Evolutionary conservation across 2,888 invertebrate genomes (phyloP), one percentile per base, ranked within the genome.

Genomic region (Latrodectus elegans): DNA sequence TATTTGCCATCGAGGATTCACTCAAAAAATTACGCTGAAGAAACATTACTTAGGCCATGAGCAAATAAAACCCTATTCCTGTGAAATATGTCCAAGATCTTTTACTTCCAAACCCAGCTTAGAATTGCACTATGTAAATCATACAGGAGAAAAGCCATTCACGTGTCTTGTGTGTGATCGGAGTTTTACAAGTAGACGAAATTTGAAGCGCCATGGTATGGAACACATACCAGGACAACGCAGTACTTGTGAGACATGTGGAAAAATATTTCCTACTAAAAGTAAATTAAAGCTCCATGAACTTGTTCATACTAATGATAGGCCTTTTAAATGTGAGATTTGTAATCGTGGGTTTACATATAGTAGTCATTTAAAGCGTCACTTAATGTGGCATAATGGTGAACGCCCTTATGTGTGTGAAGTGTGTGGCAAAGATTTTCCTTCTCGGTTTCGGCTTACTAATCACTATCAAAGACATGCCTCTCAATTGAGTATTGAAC

Each of bases 261-360:
- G 86, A 12, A 87, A 87, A 68, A 73, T 87, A 12, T 87, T 87
- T 52, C 4, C 76, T 6, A 87, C 86, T 4, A 87, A 87, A 49
- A n/a, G 38, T 0, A 87, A 87, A 22, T 60, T 87, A 0, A 65
- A 70, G n/a, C 75, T 87, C 10, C 86, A 87, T 51, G 73, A 77
- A 22, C 17, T 87, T 15, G 68, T 87, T 12, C 86, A 87, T 51
- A 81, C 81, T 0, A 82, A 82, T 73, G 86, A 87, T 55, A 65
- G 86, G 12, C 86, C 86, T 8, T 87, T 72, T 49, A 87, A 87
- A 55, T 87, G 86, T 51, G 49, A 76, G 1, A 60, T 77, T 8
- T 87, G 86, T 38, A 67, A 51, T 60, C 76, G 86, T 15, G 86
- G 86, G 3, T 87, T 87, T n/a, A 87, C 86, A 15, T 87, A 87